Evolutionary conservation across 2,797 vertebrate species (phyloP).

Genomic region (Sciurus vulgaris): DNA sequence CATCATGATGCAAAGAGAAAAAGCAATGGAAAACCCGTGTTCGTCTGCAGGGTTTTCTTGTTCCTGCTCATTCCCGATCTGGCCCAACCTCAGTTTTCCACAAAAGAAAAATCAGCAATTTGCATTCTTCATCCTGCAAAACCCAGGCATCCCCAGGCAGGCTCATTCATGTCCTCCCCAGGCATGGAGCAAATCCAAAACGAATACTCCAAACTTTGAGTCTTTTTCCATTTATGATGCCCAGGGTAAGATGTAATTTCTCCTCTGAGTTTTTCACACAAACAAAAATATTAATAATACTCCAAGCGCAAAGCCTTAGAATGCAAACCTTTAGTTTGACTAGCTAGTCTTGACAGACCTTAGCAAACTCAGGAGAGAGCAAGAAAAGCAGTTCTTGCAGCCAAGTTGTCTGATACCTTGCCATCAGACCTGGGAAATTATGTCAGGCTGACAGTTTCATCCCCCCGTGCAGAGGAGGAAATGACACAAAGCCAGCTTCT

Average conservation of each 20-base stretch:
- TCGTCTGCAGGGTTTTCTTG: slow-evolving; percentile 47
- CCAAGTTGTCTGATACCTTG: neutral
- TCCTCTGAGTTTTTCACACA: neutral
- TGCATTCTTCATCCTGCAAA: slow-evolving; percentile 69
- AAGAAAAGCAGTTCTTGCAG: neutral
- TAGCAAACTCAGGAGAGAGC: neutral
- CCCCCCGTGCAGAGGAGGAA: neutral
- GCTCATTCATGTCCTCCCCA: slow-evolving; percentile 76
- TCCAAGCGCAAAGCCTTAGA: neutral
- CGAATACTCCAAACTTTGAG: neutral
- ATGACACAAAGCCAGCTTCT: neutral
- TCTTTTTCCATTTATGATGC: slow-evolving; percentile 45
- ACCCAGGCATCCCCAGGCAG: slow-evolving; percentile 75
- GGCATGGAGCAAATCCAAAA: slow-evolving; percentile 63
- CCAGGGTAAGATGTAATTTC: neutral
- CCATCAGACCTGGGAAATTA: neutral
- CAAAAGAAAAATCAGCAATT: slow-evolving; percentile 77
- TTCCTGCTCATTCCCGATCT: slow-evolving; percentile 69
- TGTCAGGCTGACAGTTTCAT: neutral
- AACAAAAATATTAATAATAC: neutral
- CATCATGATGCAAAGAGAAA: neutral
- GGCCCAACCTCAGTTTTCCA: slow-evolving; percentile 77
- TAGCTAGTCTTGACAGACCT: neutral
- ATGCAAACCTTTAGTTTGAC: neutral
- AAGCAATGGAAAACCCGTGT: slow-evolving; percentile 33